Conservation (phyloP, 2,113 vertebrate genomes). For the Maccullochella peelii region DNA sequence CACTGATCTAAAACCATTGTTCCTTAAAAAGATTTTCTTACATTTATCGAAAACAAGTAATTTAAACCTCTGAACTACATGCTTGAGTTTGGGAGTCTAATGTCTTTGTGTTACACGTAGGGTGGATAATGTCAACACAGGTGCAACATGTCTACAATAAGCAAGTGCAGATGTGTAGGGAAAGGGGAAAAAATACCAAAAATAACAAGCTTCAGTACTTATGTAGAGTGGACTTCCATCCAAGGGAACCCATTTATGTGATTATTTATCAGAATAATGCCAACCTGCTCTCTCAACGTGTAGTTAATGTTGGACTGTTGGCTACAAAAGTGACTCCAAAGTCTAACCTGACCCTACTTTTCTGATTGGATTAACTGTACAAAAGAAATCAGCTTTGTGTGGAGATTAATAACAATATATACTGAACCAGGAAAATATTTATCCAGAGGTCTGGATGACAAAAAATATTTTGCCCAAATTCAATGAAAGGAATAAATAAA, state of each 20-base stretch:
- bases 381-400: neutral
- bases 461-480: neutral
- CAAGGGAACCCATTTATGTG: conserved; percentile 20
- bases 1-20: neutral
- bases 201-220: conserved; percentile 2
- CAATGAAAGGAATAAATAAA: neutral
- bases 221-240: conserved; percentile 27
- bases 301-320: neutral
- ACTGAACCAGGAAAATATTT: neutral
- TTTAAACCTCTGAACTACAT: neutral
- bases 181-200: neutral
- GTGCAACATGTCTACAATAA: conserved; percentile 35
- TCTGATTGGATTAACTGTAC: neutral
- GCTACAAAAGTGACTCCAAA: neutral
- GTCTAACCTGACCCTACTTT: neutral
- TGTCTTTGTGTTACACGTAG: neutral
- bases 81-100: neutral
- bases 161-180: conserved; percentile 32
- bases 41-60: neutral
- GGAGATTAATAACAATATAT: neutral
- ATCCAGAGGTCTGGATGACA: neutral
- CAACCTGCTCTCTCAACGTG: neutral
- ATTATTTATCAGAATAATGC: conserved; percentile 19
- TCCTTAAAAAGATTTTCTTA: neutral
- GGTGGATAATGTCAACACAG: conserved; percentile 51